phyloP scores from a whole-genome alignment of 2,113 vertebrate species.

The Bubo bubo region DNA sequence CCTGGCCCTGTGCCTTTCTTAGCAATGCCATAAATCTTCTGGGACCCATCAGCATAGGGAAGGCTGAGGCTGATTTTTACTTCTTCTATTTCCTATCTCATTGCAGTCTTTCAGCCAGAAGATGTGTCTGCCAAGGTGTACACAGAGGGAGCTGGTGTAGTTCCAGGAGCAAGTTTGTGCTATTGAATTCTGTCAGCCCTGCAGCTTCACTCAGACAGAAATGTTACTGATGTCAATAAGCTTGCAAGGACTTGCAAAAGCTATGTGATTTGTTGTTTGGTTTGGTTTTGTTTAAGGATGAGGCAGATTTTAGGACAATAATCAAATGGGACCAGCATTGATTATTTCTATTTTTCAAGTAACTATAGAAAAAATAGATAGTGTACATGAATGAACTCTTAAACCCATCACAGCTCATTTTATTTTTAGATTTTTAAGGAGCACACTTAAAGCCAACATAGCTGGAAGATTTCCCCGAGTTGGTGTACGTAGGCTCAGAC shows the following conservation, averaged over 20 bases:
- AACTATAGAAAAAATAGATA: not conserved
- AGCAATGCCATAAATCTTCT: not conserved
- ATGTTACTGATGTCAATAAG: not conserved
- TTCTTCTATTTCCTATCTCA: not conserved
- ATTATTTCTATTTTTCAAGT: not conserved
- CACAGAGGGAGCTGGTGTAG: not conserved
- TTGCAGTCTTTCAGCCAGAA: not conserved
- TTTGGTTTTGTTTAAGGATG: not conserved
- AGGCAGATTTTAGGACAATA: not conserved
- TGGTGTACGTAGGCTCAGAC: not conserved
- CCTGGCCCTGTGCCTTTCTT: not conserved
- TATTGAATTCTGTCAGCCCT: slow-evolving; percentile 24
- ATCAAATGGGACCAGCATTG: not conserved
- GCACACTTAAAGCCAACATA: not conserved
- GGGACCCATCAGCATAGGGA: not conserved
- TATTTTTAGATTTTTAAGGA: not conserved
- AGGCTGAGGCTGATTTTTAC: not conserved
- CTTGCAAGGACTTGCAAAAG: not conserved
- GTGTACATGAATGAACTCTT: not conserved
- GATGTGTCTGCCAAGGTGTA: slow-evolving; percentile 24
- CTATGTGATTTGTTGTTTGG: not conserved
- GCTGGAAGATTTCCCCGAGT: not conserved
- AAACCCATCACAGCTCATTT: not conserved
- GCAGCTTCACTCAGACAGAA: not conserved
- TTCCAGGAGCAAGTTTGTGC: not conserved